phyloP scores from a whole-genome alignment of 2,113 vertebrate genomes.

The Hymenochirus boettgeri region DNA sequence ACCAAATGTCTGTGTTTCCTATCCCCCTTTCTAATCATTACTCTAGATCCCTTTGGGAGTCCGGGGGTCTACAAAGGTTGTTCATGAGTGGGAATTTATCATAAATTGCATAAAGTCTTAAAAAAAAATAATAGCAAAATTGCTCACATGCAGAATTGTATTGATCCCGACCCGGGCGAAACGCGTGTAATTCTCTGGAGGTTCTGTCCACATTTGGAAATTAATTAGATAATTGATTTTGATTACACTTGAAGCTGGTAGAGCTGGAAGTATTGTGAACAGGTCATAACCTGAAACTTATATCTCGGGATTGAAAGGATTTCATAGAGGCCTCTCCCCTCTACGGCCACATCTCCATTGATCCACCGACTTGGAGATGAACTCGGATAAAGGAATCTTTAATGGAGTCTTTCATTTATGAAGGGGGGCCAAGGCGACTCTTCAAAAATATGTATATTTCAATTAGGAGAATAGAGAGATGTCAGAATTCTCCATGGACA shows the following conservation, averaged over 20 bases:
- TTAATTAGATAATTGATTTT: conserved; percentile 44
- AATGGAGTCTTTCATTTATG: conserved; percentile 1
- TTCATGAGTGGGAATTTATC: conserved; percentile 13
- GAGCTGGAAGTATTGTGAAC: background rate
- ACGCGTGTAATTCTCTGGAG: background rate
- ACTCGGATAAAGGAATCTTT: background rate
- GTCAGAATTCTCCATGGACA: too few species aligned
- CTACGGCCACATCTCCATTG: conserved; percentile 10
- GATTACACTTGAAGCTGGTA: conserved; percentile 33
- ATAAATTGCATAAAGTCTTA: conserved; percentile 21
- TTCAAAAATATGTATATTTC: too few species aligned
- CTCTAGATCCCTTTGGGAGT: background rate
- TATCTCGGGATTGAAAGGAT: background rate
- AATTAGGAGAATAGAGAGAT: too few species aligned
- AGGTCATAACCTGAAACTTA: conserved; percentile 8
- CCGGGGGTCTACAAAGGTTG: background rate
- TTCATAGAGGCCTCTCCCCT: background rate
- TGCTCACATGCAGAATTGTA: conserved; percentile 21
- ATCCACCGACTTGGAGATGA: background rate
- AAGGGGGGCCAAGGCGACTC: too few species aligned
- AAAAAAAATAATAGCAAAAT: background rate
- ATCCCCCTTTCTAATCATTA: background rate
- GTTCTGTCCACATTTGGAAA: conserved; percentile 33
- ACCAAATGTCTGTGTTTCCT: too few species aligned
- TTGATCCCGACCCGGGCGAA: conserved; percentile 26